Evolutionary conservation across 2,113 vertebrate species (phyloP).

Genomic region (Plestiodon gilberti): DNA sequence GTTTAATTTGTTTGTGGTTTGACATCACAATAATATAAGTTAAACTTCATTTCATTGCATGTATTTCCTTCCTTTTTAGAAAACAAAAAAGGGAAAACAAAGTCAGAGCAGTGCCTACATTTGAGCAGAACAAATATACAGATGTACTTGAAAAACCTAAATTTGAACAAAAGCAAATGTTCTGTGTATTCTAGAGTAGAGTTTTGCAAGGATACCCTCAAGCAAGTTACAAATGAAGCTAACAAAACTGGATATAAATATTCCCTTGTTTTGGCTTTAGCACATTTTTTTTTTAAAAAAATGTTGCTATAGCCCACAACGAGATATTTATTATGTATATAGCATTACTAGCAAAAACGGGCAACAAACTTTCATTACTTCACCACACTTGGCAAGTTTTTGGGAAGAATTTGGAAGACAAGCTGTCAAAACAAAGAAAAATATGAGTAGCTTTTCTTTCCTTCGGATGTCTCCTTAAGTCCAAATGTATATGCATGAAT

Average conservation of each 20-base stretch:
- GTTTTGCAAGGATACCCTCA: not conserved
- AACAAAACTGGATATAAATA: not conserved
- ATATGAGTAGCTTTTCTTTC: not conserved
- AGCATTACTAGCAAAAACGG: too few species aligned
- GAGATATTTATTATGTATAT: too few species aligned
- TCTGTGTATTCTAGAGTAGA: not conserved
- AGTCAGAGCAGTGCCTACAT: slow-evolving; percentile 30
- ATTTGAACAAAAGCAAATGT: slow-evolving; percentile 24
- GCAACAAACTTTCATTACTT: too few species aligned
- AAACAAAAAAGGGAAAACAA: slow-evolving; percentile 20
- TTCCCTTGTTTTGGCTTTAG: not conserved
- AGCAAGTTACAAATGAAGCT: slow-evolving; percentile 21
- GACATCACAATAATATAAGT: slow-evolving; percentile 16
- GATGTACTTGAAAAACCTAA: not conserved
- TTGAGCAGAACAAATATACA: slow-evolving; percentile 34
- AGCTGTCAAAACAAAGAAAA: too few species aligned
- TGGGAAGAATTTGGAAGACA: too few species aligned
- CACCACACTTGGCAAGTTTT: too few species aligned
- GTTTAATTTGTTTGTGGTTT: not conserved
- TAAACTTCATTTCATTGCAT: slow-evolving; percentile 14
- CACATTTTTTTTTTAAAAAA: not conserved
- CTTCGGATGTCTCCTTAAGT: not conserved
- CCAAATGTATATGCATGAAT: not conserved
- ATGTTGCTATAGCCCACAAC: too few species aligned
- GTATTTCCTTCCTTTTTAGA: slow-evolving; percentile 26